Evolutionary conservation across 2,888 invertebrate species (phyloP), one percentile per base, ranked within the genome.

Genomic region (Aphelenchoides bicaudatus): DNA sequence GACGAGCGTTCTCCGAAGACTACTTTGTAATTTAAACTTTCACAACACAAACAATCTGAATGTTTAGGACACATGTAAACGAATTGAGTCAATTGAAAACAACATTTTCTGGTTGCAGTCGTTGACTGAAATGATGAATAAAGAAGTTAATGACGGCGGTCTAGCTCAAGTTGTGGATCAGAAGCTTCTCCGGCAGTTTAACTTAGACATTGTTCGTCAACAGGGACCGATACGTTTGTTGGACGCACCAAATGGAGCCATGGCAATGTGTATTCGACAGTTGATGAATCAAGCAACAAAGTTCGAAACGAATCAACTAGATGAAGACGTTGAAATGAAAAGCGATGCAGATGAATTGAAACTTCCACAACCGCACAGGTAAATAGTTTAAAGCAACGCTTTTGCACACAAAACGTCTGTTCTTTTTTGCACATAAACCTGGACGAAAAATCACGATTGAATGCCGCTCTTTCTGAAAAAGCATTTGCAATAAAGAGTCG

Each of bases 181-280:
- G 5, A 62, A 63, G 25, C 30, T 53, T 2, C 37, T 56, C 34
- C 23, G 63, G n/a, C 16, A 55, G 13, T 16, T 54, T 13, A 13
- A 56, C 16, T 13, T 51, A 27, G 38, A 51, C 2, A 13, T 51
- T 10, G 43, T 16, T n/a, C 52, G 52, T 5, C 37, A 51, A 10
- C 19, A 47, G 13, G 38, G 52, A 2, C 37, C 49, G 48, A 47
- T 28, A 21, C 38, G 50, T 13, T 47, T 64, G 16, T 10, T 65
- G 16, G 64, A 68, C 27, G 67, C 68, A 21, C 63, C 63, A 21
- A 64, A 68, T 47, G 63, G 64, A 28, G 31, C 64, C 13, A 34
- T 64, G 21, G 59, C 65, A 28, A 29, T 23, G 3, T 47, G 46
- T 13, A 34, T 65, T 66, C 23, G 49, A 31, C 29, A 64, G 2